phyloP scores from a whole-genome alignment of 2,888 invertebrate species.

The Hedychridium roseum region DNA sequence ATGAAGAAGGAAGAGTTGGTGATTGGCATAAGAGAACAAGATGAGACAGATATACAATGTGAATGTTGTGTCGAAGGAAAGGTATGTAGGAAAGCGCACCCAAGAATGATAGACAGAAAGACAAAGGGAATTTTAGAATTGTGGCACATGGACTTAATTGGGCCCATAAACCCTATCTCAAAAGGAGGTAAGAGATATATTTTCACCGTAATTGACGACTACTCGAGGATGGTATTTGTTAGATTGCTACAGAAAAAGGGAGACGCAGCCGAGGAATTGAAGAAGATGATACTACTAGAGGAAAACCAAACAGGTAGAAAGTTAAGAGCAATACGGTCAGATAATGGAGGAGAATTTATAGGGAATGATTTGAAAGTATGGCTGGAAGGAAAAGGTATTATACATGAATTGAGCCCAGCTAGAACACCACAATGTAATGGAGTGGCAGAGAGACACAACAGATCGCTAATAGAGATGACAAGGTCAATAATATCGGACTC shows the following conservation, averaged over 20 bases:
- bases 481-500: too few species aligned
- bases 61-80: neutral
- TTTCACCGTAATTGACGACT: slow-evolving; percentile 4
- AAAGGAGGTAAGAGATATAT: neutral
- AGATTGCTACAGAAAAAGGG: neutral
- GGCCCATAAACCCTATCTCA: neutral
- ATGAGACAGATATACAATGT: neutral
- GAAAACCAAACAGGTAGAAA: slow-evolving; percentile 1
- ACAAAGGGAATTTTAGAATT: neutral
- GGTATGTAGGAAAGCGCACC: neutral
- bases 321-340: neutral
- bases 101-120: neutral
- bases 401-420: neutral
- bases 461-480: slow-evolving; percentile 1
- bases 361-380: neutral
- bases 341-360: slow-evolving; percentile 1
- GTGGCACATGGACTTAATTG: neutral
- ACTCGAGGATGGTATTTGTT: neutral
- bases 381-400: neutral
- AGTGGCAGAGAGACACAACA: slow-evolving; percentile 2
- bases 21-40: neutral
- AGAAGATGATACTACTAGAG: neutral
- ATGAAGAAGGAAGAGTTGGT: neutral
- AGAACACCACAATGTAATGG: slow-evolving; percentile 5
- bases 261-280: neutral